Base-by-base conservation (phyloP, 2,888 invertebrate species). In the Glyphotaelius pellucidus region DNA sequence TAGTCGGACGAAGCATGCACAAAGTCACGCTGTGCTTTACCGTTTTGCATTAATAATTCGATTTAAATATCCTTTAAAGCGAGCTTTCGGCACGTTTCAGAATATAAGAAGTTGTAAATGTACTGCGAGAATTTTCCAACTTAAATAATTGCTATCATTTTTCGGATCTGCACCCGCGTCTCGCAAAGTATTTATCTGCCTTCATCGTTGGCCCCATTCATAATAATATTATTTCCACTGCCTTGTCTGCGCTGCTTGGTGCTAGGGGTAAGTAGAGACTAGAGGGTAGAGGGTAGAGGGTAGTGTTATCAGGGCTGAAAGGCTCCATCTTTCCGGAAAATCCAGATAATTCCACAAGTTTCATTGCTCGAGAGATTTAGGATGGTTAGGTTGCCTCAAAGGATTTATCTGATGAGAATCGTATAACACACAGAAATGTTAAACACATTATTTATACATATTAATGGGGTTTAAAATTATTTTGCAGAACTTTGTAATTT, bases 301-400 rank as follows among this genome's bases (percentile, higher is more conserved):
- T 67, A 67, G 67, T 67, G 67, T 67, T 67, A 67, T 67, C 67
- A 67, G 67, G 67, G 25, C 67, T 67, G 67, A 67, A 89, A 89
- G 80, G 25, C 79, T 89, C 79, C 79, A 89, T 89, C 88, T 89
- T 31, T 9, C 19, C 19, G 88, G 67, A 89, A 67, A 89, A 80
- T 89, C 88, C 31, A 80, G 88, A 89, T 89, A 79, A 80, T 35
- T 89, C 35, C 79, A 67, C 88, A 79, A 79, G 79, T 89, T 89
- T 79, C 86, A 85, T 38, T 85, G 35, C 42, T 42, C 7, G 19
- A 14, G 38, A 42, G 42, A 30, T 42, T 42, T 30, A 86, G 30
- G 86, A 42, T 42, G 83, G 67, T 67, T 67, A 25, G 9, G 67
- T 67, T 67, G 67, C 67, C 67, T 67, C 67, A 67, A 67, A 67